A percentile compares a stretch with the other conserved stretches of the same genome.
Conservation (phyloP, 2,797 vertebrate genomes). For the Etheostoma perlongum region DNA sequence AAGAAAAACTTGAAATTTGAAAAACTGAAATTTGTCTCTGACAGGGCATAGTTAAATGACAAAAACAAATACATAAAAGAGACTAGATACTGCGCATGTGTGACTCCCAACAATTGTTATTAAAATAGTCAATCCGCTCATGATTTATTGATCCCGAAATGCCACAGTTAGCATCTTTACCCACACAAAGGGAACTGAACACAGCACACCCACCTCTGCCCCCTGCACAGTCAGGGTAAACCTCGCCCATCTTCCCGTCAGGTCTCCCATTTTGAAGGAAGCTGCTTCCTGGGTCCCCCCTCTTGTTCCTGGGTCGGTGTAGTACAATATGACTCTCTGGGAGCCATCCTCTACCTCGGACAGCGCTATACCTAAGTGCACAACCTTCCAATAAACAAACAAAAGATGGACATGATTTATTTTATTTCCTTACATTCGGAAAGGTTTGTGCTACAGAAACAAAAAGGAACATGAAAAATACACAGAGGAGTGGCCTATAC, state of each 20-base stretch:
- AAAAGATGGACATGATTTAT: background rate
- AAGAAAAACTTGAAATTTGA: too few species aligned
- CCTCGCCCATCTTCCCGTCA: constrained; percentile 92
- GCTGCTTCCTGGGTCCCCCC: constrained; percentile 88
- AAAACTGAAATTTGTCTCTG: too few species aligned
- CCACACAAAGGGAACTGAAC: background rate
- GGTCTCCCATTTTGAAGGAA: constrained; percentile 91
- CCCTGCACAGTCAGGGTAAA: constrained; percentile 90
- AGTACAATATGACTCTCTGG: constrained; percentile 91
- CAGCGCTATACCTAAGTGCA: constrained; percentile 91
- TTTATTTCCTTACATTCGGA: background rate
- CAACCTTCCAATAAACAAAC: constrained; percentile 69
- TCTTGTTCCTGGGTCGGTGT: constrained; percentile 87
- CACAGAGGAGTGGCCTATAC: constrained; percentile 17
- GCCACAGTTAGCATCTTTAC: background rate
- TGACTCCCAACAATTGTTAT: too few species aligned
- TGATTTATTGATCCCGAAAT: too few species aligned
- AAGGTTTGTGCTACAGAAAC: background rate
- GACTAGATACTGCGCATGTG: too few species aligned
- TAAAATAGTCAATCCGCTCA: too few species aligned
- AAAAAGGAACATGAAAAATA: background rate
- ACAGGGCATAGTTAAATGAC: too few species aligned
- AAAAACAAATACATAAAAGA: too few species aligned
- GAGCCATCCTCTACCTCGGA: constrained; percentile 89
- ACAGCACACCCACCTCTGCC: constrained; percentile 69